Conservation (phyloP, 2,113 vertebrate species). For the Lamprologus lemairii region DNA sequence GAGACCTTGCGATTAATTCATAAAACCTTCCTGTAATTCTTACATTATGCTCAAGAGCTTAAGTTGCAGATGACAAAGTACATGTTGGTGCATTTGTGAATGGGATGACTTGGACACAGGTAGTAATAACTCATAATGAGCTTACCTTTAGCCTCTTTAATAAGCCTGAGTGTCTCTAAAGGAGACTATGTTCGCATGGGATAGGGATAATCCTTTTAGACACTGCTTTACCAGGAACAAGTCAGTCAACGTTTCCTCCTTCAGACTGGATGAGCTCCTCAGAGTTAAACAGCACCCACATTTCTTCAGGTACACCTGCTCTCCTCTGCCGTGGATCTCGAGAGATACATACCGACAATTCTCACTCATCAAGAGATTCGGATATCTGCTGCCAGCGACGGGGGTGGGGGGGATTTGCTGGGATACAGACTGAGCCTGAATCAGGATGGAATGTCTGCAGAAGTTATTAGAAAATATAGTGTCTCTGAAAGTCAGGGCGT, state of each 20-base stretch:
- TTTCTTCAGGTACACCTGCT: not conserved
- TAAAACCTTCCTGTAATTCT: not conserved
- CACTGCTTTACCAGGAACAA: conserved; percentile 26
- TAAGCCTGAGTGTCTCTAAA: conserved; percentile 22
- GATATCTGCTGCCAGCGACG: not conserved
- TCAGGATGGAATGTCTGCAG: conserved; percentile 31
- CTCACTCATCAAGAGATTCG: not conserved
- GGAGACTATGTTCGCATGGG: not conserved
- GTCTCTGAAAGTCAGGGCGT: conserved; percentile 22
- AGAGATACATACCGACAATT: not conserved
- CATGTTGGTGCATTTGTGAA: conserved; percentile 13
- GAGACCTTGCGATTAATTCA: not conserved
- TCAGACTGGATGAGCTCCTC: conserved; percentile 3
- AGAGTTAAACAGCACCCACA: not conserved
- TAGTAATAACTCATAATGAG: not conserved
- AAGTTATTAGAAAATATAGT: not conserved
- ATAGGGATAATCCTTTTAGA: conserved; percentile 61
- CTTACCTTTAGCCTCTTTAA: conserved; percentile 14
- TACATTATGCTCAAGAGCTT: not conserved
- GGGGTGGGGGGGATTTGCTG: not conserved
- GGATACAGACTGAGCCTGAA: not conserved
- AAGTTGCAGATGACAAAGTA: not conserved
- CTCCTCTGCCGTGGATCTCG: not conserved
- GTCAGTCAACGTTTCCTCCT: conserved; percentile 29
- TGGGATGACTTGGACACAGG: not conserved